These are phyloP conservation scores for Cinara cedri DNA, from an alignment of 2,888 invertebrate genomes.

Conservation along the genomic window DNA sequence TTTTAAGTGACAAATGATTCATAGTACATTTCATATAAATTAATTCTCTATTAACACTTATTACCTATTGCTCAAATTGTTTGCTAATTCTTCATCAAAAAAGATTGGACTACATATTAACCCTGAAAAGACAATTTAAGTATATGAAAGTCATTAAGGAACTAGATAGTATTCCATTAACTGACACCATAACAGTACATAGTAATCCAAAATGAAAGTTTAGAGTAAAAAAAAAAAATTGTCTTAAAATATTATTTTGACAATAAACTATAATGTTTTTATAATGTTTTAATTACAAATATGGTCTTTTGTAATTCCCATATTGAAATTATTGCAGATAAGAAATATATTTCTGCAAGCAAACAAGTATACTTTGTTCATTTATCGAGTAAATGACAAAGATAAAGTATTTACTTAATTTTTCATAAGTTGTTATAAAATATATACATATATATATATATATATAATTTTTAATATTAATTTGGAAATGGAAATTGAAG, in stretches of 20 bases:
- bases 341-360: neutral
- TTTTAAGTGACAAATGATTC: no score
- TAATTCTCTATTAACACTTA: no score
- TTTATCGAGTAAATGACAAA: neutral
- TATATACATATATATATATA: no score
- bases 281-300: neutral
- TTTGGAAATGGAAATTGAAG: no score
- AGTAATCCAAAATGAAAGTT: neutral
- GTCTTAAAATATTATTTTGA: neutral
- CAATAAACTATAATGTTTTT: neutral
- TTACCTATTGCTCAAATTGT: no score
- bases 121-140: no score
- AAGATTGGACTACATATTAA: no score
- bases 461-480: neutral
- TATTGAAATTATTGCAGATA: neutral
- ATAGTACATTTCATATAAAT: no score
- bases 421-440: constrained; percentile 3
- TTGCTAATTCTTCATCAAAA: no score
- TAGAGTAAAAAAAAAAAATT: neutral
- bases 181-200: neutral
- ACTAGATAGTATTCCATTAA: neutral
- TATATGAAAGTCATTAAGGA: no score
- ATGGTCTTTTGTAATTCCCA: neutral
- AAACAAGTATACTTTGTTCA: neutral
- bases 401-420: neutral